Evolutionary conservation across 1,140 invertebrate species (phyloP).

Genomic region (Leptopilina clavipes): DNA sequence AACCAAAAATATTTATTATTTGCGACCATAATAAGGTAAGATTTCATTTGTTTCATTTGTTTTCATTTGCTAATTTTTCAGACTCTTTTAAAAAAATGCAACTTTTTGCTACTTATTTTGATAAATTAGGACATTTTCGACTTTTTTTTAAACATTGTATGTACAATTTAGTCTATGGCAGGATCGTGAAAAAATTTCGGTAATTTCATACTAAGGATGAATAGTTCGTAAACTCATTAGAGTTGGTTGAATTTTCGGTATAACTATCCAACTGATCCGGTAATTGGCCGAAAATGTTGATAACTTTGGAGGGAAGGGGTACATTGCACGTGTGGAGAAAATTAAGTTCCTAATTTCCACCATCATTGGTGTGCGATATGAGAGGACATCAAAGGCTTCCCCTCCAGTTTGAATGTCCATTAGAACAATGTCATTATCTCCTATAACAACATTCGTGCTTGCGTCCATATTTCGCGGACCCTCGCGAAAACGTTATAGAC

Average conservation of each 20-base stretch:
- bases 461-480: background rate
- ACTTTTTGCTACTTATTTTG: no score
- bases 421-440: constrained; percentile 21
- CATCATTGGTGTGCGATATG: background rate
- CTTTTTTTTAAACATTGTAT: no score
- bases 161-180: no score
- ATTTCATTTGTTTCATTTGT: no score
- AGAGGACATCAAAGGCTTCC: background rate
- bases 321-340: constrained; percentile 1
- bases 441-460: constrained; percentile 11
- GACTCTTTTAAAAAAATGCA: no score
- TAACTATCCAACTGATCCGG: background rate
- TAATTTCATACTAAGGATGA: background rate
- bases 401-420: background rate
- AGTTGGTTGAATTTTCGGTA: background rate
- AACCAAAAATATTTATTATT: no score
- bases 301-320: background rate
- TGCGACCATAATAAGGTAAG: background rate
- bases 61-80: no score
- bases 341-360: constrained; percentile 4
- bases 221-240: background rate
- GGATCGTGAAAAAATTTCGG: no score
- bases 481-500: background rate
- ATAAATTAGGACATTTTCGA: no score
- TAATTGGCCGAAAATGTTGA: constrained; percentile 12